These are phyloP conservation scores for Acanthoscelides obtectus DNA, from an alignment of 2,888 invertebrate species.

Conservation along the genomic window DNA sequence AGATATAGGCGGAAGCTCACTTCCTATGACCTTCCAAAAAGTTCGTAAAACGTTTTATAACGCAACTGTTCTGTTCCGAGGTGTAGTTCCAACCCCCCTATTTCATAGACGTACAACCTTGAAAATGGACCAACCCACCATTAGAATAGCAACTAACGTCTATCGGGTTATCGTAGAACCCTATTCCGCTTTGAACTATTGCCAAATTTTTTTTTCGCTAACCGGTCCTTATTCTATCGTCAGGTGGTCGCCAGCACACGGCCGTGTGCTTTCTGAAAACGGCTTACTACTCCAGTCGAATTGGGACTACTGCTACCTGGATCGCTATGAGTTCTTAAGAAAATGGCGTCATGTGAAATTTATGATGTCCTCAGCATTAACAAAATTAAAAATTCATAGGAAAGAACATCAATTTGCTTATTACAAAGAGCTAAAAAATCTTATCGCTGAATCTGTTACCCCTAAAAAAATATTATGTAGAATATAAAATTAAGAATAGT, in stretches of 20 bases:
- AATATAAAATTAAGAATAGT: no score
- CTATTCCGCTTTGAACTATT: not conserved
- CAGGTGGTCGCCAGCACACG: not conserved
- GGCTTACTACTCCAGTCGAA: not conserved
- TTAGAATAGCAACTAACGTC: not conserved
- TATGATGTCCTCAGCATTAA: no score
- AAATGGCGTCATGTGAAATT: no score
- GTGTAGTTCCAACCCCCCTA: not conserved
- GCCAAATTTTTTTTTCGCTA: not conserved
- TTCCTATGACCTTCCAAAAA: not conserved
- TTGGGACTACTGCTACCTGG: no score
- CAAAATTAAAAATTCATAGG: no score
- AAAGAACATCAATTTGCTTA: no score
- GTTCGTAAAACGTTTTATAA: not conserved
- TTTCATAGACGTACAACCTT: not conserved
- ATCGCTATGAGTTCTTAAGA: no score
- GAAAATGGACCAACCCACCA: not conserved
- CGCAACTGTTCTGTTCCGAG: not conserved
- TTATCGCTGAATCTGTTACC: no score
- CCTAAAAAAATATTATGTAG: no score
- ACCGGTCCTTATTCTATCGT: not conserved
- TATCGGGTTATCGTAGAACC: no score
- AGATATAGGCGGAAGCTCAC: not conserved
- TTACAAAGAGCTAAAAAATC: no score
- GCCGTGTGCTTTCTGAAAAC: not conserved